Base-by-base conservation (phyloP, 2,888 invertebrate genomes). In the Tubulanus polymorphus region DNA sequence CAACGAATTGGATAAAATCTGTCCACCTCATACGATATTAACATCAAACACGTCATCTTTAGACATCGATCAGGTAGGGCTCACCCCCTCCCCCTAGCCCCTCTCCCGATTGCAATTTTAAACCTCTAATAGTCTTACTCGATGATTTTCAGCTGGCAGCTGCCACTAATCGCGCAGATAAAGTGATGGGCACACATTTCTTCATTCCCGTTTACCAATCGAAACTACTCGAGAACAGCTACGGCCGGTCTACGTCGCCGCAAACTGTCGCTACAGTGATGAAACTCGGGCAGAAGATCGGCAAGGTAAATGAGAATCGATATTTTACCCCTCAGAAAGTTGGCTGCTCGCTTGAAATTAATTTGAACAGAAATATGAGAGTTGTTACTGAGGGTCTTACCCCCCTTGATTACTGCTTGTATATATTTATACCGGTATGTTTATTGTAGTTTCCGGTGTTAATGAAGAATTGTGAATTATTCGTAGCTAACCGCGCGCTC, bases 201-300 rank as follows among this genome's bases (percentile, higher is more conserved):
- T 79, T 79, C 65, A 75, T 74, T 25, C 79, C 80, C 2, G 73
- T 79, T 0, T 73, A 77, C 59, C 62, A 76, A 53, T 79, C 79
- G 72, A 68, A 60, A 56, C 64, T 75, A 8, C 58, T 76, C 54
- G 77, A 77, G 62, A 74, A 78, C 55, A 70, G 79, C 3, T 70
- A 74, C 41, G 76, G 79, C 6, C 60, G 59, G 12, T 48, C 73
- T 18, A 79, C 79, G 1, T 73, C 74, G 1, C 68, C 74, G 26
- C 56, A 68, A 29, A 74, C 79, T 6, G 74, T 77, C 6, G 79
- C 80, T 18, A 78, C 79, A 1, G 74, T 75, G 20, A 76, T 75
- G 69, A 66, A 71, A 32, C 66, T 75, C 48, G 75, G 75, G 23
- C 67, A 67, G 47, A 67, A 61, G 28, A 76, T 80, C 55, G 72